A percentile compares a stretch with the other conserved stretches of the same genome.
These are phyloP conservation scores for Gasterosteus nipponicus DNA, from an alignment of 2,113 vertebrate genomes.

Conservation along the genomic window DNA sequence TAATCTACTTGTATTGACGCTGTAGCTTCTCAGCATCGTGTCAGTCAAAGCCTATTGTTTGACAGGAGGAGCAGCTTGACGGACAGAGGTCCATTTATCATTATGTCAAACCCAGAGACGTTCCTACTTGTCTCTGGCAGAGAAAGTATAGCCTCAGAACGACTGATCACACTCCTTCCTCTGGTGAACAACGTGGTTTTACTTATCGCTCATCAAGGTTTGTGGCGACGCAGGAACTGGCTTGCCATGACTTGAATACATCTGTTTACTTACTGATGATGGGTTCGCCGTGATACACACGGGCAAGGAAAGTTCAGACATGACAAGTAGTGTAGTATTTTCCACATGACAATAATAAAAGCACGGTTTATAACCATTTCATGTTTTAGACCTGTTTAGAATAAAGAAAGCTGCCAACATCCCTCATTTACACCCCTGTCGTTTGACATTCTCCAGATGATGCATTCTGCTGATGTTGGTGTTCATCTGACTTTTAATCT, in stretches of 20 bases:
- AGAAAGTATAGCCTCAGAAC: not conserved
- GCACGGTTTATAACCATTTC: not conserved
- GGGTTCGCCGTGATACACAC: not conserved
- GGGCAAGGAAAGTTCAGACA: not conserved
- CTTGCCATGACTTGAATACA: not conserved
- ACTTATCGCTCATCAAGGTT: not conserved
- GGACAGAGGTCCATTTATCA: conserved; percentile 43
- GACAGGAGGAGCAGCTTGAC: conserved; percentile 36
- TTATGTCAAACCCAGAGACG: conserved; percentile 4
- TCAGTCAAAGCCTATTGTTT: conserved; percentile 37
- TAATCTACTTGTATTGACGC: conserved; percentile 18
- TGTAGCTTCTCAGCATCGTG: conserved; percentile 19
- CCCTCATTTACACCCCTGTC: not conserved
- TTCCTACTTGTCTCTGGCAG: conserved; percentile 5
- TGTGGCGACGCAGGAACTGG: not conserved
- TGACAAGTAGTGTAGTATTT: not conserved
- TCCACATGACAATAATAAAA: not conserved
- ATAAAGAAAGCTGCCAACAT: not conserved
- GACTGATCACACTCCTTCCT: not conserved
- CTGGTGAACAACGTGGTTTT: not conserved
- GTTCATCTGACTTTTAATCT: not conserved
- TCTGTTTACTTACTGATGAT: not conserved
- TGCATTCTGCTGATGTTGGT: not conserved
- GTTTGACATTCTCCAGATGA: not conserved
- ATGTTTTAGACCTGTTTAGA: not conserved